Evolutionary conservation across 2,797 vertebrate species (phyloP).

Genomic region (Mormyrops attenuatus): DNA sequence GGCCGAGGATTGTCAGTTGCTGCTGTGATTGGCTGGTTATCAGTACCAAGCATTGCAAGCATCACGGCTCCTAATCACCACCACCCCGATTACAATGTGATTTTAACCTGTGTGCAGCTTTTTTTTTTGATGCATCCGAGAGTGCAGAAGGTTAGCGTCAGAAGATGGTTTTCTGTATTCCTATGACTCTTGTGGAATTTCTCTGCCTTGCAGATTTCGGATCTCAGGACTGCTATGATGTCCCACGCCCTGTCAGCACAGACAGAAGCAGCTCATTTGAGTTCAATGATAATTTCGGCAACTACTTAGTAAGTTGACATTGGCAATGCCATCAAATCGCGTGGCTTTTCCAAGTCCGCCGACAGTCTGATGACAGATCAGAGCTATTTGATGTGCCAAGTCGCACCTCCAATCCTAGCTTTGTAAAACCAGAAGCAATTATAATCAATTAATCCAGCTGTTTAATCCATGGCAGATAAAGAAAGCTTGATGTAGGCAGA

Average conservation of each 20-base stretch:
- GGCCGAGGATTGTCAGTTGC: not conserved
- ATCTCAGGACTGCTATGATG: conserved; percentile 97
- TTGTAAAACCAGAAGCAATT: not conserved
- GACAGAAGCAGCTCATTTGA: conserved; percentile 89
- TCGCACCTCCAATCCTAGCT: not conserved
- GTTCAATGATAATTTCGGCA: conserved; percentile 85
- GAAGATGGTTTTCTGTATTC: not conserved
- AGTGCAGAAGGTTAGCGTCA: not conserved
- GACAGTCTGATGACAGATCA: not conserved
- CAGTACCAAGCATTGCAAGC: not conserved
- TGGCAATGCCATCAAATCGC: not conserved
- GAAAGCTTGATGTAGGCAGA: not conserved
- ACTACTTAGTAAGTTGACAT: conserved; percentile 86
- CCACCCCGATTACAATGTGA: not conserved
- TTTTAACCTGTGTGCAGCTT: not conserved
- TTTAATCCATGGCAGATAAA: not conserved
- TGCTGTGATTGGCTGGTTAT: not conserved
- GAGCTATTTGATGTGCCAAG: not conserved
- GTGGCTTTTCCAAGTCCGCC: not conserved
- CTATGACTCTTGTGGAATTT: not conserved
- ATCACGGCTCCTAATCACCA: not conserved
- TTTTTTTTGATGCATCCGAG: not conserved
- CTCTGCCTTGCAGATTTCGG: conserved; percentile 72
- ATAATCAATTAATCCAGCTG: not conserved
- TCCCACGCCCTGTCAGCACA: conserved; percentile 85